Evolutionary conservation across 2,113 vertebrate species (phyloP).

Genomic region (Fregetta grallaria): DNA sequence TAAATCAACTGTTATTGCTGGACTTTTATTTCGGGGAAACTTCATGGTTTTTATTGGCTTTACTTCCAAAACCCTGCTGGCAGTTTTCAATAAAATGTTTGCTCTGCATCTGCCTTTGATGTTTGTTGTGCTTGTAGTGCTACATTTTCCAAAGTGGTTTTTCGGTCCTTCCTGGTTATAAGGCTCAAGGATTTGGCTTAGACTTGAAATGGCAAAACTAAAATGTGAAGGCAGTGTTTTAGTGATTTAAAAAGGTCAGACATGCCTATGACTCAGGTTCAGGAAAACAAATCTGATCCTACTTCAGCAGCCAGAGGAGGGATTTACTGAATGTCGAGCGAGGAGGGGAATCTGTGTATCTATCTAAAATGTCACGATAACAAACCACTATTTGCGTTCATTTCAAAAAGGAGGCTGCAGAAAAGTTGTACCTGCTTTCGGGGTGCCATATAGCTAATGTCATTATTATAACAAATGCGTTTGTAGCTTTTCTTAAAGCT

Average conservation of each 20-base stretch:
- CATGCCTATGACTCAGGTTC: background rate
- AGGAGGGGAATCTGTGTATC: background rate
- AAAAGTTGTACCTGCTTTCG: background rate
- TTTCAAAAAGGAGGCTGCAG: background rate
- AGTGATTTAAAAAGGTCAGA: background rate
- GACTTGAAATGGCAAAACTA: background rate
- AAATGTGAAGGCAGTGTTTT: background rate
- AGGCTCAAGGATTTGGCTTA: background rate
- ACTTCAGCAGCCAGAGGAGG: background rate
- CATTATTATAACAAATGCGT: background rate
- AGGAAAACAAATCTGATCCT: background rate
- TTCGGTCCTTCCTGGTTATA: background rate
- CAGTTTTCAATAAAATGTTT: background rate
- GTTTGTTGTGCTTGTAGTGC: background rate
- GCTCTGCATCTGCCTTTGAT: background rate
- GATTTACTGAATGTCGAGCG: background rate
- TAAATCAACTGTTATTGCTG: background rate
- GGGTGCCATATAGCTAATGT: background rate
- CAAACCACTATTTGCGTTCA: background rate
- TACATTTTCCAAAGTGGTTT: background rate
- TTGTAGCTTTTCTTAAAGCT: constrained; percentile 7
- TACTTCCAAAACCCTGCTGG: background rate
- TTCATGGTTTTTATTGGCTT: background rate
- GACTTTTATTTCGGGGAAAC: background rate
- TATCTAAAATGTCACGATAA: background rate